These are phyloP conservation scores for Leptonema lineaticorne DNA, from an alignment of 1,140 invertebrate species.

Conservation along the genomic window DNA sequence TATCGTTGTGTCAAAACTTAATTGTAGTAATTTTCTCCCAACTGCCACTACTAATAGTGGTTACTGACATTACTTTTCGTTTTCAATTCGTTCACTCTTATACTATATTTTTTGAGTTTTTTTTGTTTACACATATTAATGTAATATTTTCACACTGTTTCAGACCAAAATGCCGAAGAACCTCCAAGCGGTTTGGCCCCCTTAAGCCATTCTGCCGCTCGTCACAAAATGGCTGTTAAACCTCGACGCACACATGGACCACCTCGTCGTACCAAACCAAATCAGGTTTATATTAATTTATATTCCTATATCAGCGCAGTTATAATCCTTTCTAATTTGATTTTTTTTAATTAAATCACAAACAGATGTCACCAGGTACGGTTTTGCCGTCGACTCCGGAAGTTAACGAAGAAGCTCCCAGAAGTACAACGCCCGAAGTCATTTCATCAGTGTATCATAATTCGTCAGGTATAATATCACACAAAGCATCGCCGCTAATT, in stretches of 20 bases:
- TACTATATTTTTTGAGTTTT: background rate
- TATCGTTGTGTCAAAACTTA: background rate
- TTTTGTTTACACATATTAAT: background rate
- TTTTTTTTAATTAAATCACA: background rate
- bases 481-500: too few species aligned
- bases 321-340: background rate
- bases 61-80: background rate
- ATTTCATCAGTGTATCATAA: constrained; percentile 34
- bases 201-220: constrained; percentile 74
- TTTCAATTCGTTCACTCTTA: too few species aligned
- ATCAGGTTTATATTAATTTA: constrained; percentile 43
- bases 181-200: constrained; percentile 57
- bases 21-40: background rate
- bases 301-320: background rate
- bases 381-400: constrained; percentile 68
- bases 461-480: constrained; percentile 31
- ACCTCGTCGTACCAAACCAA: constrained; percentile 61
- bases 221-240: constrained; percentile 73
- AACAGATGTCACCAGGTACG: constrained; percentile 52
- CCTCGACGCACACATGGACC: constrained; percentile 73
- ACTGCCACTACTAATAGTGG: background rate
- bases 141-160: constrained; percentile 12
- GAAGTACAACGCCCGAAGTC: constrained; percentile 61
- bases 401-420: constrained; percentile 68
- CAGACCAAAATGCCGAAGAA: constrained; percentile 49